phyloP scores from a whole-genome alignment of 2,113 vertebrate genomes.

The Ibidorhyncha struthersii region DNA sequence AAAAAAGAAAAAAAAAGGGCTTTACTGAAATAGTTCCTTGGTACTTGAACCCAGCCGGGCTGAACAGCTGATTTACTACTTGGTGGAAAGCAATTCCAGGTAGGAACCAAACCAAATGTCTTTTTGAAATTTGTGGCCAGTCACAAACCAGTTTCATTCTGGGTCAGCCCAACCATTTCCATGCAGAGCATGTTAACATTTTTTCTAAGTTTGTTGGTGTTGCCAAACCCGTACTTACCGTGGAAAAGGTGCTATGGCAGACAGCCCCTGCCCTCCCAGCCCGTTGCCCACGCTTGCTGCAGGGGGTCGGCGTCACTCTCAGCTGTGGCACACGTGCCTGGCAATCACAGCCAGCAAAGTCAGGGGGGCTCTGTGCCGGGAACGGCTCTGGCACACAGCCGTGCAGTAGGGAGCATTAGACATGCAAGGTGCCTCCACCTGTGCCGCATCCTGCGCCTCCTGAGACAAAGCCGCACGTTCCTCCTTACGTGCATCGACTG shows the following conservation, averaged over 20 bases:
- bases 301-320: rapidly evolving
- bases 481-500: rapidly evolving
- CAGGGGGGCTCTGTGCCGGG: not conserved
- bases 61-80: not conserved
- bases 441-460: not conserved
- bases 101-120: not conserved
- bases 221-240: not conserved
- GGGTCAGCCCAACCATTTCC: not conserved
- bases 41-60: not conserved
- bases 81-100: not conserved
- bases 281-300: rapidly evolving
- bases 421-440: not conserved
- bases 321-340: rapidly evolving
- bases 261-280: rapidly evolving
- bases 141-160: not conserved
- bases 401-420: rapidly evolving
- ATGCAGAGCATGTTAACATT: rapidly evolving
- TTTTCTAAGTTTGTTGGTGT: not conserved
- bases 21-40: not conserved
- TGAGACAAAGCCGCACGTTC: not conserved
- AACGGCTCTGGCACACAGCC: not conserved
- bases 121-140: not conserved
- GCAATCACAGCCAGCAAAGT: rapidly evolving
- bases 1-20: not conserved
- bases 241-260: not conserved